Evolutionary conservation across 2,888 invertebrate species (phyloP), one percentile per base, ranked within the genome.

Genomic region (Spodoptera exigua): DNA sequence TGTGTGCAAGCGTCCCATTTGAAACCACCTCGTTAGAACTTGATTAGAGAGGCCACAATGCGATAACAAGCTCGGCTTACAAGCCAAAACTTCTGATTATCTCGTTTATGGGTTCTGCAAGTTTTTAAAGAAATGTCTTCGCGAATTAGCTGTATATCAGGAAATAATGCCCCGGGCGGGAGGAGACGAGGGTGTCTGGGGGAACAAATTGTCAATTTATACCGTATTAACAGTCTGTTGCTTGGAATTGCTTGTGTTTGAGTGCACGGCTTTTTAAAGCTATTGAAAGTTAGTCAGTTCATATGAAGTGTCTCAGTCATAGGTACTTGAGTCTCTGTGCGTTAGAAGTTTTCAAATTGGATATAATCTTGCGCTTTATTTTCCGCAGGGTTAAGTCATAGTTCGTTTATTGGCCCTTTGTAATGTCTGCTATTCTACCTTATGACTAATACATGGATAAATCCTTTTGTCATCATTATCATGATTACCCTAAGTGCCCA

Each of bases 31-130:
- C 86, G 86, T 90, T 88, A 88, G 82, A 85, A 86, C 78, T 87
- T 88, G 88, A 89, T 89, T 89, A 87, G 83, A 83, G 81, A 77
- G 77, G 69, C 84, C 85, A 84, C 86, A 88, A 83, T 83, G 80
- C 81, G 83, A 88, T 84, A 84, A 82, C 81, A 79, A 82, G 79
- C 65, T 62, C 62, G 65, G 70, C 68, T 63, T 65, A 79, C 64
- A 77, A 76, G 77, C 69, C 74, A 65, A 73, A 87, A 89, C 81
- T 88, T 86, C 71, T 81, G 83, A 87, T 88, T 84, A 81, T 81
- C 80, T 80, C 71, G 59, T 64, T 77, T 74, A 71, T 79, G 65
- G 77, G 66, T 74, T 73, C 68, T 63, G 58, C 53, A 67, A 85
- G 78, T 84, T 87, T 86, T 83, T 83, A 85, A 82, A 82, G 74